Evolutionary conservation across 2,797 vertebrate species (phyloP).

Genomic region (Lepus oiostolus): DNA sequence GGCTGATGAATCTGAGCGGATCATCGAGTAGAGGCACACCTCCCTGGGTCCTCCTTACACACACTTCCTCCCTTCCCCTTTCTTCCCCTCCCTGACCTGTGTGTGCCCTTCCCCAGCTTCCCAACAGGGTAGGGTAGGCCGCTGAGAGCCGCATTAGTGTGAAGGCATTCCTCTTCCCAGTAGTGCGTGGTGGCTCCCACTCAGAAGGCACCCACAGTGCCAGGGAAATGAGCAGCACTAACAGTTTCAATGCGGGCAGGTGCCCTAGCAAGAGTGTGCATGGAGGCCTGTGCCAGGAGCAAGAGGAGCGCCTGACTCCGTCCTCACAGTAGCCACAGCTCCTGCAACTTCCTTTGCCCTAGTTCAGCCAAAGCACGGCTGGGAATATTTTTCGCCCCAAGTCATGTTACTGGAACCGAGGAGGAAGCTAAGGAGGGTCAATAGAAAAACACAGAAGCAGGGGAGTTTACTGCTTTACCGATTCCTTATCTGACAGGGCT

Average conservation of each 20-base stretch:
- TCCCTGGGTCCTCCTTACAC: not conserved
- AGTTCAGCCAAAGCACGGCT: slow-evolving; percentile 28
- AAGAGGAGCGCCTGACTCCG: not conserved
- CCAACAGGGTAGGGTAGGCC: not conserved
- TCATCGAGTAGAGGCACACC: not conserved
- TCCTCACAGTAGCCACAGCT: not conserved
- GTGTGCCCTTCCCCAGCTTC: not conserved
- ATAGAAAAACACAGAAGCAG: slow-evolving; percentile 43
- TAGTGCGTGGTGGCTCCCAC: fast-evolving
- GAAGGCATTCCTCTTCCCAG: not conserved
- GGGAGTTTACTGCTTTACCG: slow-evolving; percentile 62
- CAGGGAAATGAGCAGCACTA: not conserved
- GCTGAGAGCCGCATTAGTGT: not conserved
- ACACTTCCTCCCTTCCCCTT: not conserved
- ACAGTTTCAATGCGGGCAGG: not conserved
- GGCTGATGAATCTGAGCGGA: not conserved
- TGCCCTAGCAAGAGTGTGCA: not conserved
- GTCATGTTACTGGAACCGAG: slow-evolving; percentile 25
- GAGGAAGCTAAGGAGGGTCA: slow-evolving; percentile 57
- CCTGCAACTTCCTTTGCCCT: not conserved
- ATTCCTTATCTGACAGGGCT: slow-evolving; percentile 77
- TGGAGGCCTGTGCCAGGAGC: not conserved
- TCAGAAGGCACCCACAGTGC: not conserved
- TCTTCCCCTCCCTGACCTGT: not conserved
- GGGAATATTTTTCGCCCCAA: too few species aligned